Conservation (phyloP, 2,888 invertebrate species). For the Dione vanillae region DNA sequence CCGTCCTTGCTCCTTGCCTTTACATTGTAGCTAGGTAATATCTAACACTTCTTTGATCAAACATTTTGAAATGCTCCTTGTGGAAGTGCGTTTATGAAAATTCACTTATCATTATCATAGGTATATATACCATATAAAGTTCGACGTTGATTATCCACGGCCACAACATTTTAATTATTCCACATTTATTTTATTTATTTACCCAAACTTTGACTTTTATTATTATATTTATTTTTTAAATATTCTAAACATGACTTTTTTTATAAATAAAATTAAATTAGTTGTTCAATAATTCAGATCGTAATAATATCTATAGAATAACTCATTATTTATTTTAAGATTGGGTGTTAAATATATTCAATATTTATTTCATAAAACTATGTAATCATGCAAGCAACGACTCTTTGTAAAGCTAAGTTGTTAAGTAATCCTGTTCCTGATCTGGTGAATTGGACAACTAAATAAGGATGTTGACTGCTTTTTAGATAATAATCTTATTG, state of each 20-base stretch:
- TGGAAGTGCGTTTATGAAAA: conserved; percentile 68
- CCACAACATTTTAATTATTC: conserved; percentile 32
- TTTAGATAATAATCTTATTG: neutral
- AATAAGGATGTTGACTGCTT: conserved; percentile 12
- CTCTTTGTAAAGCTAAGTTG: neutral
- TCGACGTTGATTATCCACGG: conserved; percentile 42
- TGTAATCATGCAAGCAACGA: neutral
- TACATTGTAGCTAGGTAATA: conserved; percentile 80
- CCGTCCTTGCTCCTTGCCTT: conserved; percentile 84
- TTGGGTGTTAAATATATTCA: neutral
- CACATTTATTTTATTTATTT: conserved; percentile 44
- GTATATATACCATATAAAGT: conserved; percentile 43
- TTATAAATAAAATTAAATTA: neutral
- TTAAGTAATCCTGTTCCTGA: neutral
- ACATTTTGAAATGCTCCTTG: conserved; percentile 64
- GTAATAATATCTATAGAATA: neutral
- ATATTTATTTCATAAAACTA: neutral
- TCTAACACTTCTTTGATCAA: conserved; percentile 67
- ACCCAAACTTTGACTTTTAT: conserved; percentile 47
- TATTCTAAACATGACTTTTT: neutral
- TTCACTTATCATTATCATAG: conserved; percentile 55
- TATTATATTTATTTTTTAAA: conserved; percentile 35
- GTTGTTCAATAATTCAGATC: conserved; percentile 7
- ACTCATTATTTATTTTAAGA: neutral
- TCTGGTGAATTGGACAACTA: conserved; percentile 11